These are phyloP conservation scores for Philopedon plagiatum DNA, from an alignment of 2,888 invertebrate species.

Conservation along the genomic window DNA sequence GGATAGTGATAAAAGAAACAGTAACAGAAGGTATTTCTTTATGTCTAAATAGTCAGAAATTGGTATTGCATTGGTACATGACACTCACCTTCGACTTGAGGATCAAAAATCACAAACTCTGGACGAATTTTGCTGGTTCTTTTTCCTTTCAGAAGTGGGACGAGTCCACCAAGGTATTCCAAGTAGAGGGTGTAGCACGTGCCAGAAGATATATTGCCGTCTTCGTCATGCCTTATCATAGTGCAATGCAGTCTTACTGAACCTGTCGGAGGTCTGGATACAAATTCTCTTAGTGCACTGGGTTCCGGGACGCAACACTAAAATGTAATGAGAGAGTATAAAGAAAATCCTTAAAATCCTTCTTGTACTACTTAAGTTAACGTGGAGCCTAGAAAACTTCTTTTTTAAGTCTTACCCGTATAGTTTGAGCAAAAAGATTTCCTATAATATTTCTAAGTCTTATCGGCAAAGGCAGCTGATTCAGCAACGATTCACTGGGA, in stretches of 20 bases:
- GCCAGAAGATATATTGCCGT: constrained; percentile 78
- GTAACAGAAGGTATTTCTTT: no score
- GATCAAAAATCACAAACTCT: constrained; percentile 97
- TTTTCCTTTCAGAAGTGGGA: constrained; percentile 95
- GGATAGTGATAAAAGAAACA: no score
- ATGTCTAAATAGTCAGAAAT: no score
- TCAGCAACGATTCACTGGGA: constrained; percentile 81
- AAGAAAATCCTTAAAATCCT: no score
- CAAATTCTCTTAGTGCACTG: constrained; percentile 90
- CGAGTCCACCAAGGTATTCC: constrained; percentile 96
- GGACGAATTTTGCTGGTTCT: constrained; percentile 97
- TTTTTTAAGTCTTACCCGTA: constrained; percentile 82
- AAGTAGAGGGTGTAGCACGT: constrained; percentile 92
- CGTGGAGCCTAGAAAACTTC: no score
- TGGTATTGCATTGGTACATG: no score
- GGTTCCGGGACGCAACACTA: constrained; percentile 96
- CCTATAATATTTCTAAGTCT: constrained; percentile 88
- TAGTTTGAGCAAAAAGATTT: constrained; percentile 93
- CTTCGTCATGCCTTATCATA: constrained; percentile 94
- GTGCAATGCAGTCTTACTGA: constrained; percentile 96
- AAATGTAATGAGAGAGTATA: no score
- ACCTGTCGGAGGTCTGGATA: constrained; percentile 89
- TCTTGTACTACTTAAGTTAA: no score
- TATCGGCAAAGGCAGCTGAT: constrained; percentile 88
- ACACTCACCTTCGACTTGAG: constrained; percentile 81